Evolutionary conservation across 2,113 vertebrate species (phyloP), one percentile per base, ranked within the genome.

Genomic region (Lucifuga dentata): DNA sequence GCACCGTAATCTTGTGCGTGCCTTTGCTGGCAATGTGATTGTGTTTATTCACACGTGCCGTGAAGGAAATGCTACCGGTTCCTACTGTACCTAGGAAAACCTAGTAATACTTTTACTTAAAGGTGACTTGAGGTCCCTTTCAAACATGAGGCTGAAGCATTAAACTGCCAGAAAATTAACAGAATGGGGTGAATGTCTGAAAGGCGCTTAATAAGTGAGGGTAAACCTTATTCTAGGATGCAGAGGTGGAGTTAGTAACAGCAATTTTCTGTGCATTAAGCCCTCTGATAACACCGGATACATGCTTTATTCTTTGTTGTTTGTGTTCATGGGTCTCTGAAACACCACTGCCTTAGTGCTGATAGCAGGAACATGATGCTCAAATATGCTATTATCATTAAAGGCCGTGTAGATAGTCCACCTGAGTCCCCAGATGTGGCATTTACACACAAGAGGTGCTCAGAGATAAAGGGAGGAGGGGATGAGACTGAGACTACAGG

Each of bases 401-500:
- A 79, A 84, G 69, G 58, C 29, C 2, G 8, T 35, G 63, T 19
- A 88, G 87, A 84, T 84, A 76, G 78, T 64, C 65, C 78, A 71
- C 83, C 86, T 75, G 57, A 76, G 73, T 84, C 80, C 77, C 70
- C 66, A 71, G 69, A 84, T 80, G 73, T 76, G 66, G 66, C 74
- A 82, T 88, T 90, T 84, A 76, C 76, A 88, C 79, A 80, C 67
- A 73, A 84, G 76, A 82, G 81, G 72, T 63, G 57, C 78, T 76
- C 49, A 49, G 69, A 80, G 86, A 87, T 87, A 85, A 80, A 83
- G 57, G 29, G n/a, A 11, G 13, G 61, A 29, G 26, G 26, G 26
- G 26, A 29, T 19, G 11, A 53, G 29, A 23, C 11, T 13, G 39
- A 35, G 21, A 32, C 23, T 29, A 26, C 69, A 64, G 15, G 19